phyloP scores from a whole-genome alignment of 2,888 invertebrate species.

The Lepeophtheirus nordmannii region DNA sequence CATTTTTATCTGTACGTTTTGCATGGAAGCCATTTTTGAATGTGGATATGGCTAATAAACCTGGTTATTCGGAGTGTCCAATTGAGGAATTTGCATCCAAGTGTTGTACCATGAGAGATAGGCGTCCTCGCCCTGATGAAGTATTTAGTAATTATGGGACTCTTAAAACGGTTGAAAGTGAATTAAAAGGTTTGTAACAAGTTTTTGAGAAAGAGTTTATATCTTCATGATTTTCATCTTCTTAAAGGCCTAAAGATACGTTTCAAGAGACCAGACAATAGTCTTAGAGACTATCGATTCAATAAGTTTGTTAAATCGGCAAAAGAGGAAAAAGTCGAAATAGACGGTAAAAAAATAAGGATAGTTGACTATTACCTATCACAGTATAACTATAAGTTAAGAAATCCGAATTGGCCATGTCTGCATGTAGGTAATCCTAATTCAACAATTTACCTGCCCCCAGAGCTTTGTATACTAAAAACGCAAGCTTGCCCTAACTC shows the following conservation, averaged over 20 bases:
- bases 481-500: slow-evolving; percentile 3
- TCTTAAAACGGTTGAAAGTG: neutral
- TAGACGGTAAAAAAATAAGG: slow-evolving; percentile 12
- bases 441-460: slow-evolving; percentile 37
- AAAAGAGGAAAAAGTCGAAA: neutral
- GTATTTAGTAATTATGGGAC: neutral
- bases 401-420: slow-evolving; percentile 57
- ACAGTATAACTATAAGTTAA: slow-evolving; percentile 41
- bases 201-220: neutral
- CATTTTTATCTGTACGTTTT: slow-evolving; percentile 78
- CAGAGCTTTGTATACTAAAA: slow-evolving; percentile 25
- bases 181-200: neutral
- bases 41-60: slow-evolving; percentile 45
- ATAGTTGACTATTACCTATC: slow-evolving; percentile 39
- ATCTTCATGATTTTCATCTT: neutral
- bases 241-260: neutral
- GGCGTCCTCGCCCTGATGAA: neutral
- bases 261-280: slow-evolving; percentile 13
- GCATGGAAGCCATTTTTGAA: slow-evolving; percentile 77
- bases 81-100: neutral
- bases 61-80: neutral
- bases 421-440: slow-evolving; percentile 55
- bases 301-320: slow-evolving; percentile 7
- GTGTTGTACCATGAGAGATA: neutral
- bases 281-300: slow-evolving; percentile 11